Evolutionary conservation across 2,797 vertebrate genomes (phyloP), one percentile per base, ranked within the genome.

Genomic region (Microcaecilia unicolor): DNA sequence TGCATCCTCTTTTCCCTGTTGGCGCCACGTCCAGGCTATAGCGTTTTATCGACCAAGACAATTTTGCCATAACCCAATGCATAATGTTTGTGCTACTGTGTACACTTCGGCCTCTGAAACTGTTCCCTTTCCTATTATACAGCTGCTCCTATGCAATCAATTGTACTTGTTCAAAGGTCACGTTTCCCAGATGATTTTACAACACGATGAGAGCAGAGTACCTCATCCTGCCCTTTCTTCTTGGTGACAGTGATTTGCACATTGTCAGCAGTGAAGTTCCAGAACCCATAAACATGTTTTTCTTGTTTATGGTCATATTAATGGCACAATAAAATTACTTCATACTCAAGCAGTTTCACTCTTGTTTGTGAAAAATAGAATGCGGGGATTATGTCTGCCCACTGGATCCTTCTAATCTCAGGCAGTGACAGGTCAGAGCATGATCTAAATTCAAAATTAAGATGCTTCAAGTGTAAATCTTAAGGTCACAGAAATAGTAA

Each of bases 141-240:
- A 61, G 53, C 49, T 51, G 30, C 55, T 58, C 61, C 2, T 0
- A 32, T 46, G 36, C 45, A 41, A 63, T 63, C 55, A 60, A 42
- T 60, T 56, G 60, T 54, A 25, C 44, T 60, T 59, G 70, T 55
- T 61, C 74, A 74, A 75, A 76, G 74, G 63, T 74, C 60, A 55
- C 39, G 44, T 43, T 37, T 48, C 58, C 61, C n/a, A 49, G 42
- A 56, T 55, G 57, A 51, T 54, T 78, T 80, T 75, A 76, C 52
- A 63, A 61, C 60, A 17, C 4, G 25, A 39, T 58, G 54, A 22
- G 65, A 25, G 31, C 19, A 49, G 59, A 49, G 59, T 34, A 20
- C 16, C 53, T 48, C 39, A 47, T 57, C 61, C 48, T 72, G 62
- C 55, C 62, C 69, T 66, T 70, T 67, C 66, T 46, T 63, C n/a